These are phyloP conservation scores for Hemicordylus capensis DNA, from an alignment of 2,113 vertebrate genomes.

Conservation along the genomic window DNA sequence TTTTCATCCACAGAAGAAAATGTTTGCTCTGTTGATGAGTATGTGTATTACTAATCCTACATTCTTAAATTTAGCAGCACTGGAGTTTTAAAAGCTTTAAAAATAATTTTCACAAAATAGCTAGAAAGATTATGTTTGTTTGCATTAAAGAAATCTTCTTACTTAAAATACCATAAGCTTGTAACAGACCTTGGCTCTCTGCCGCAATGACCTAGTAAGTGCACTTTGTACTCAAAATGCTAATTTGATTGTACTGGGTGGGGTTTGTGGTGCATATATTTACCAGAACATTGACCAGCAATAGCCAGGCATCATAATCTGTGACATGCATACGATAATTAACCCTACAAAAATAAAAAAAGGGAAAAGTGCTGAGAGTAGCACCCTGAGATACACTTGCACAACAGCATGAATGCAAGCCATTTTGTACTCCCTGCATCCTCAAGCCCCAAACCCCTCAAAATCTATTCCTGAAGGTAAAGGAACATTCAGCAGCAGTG, in stretches of 20 bases:
- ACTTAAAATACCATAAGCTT: not conserved
- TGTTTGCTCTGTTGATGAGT: constrained; percentile 39
- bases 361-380: not conserved
- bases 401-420: no score
- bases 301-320: not conserved
- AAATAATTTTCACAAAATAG: constrained; percentile 61
- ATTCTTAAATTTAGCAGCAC: constrained; percentile 32
- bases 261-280: not conserved
- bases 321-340: not conserved
- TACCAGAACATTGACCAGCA: not conserved
- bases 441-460: no score
- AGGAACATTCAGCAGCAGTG: no score
- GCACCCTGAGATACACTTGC: no score
- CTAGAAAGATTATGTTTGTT: constrained; percentile 49
- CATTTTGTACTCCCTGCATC: no score
- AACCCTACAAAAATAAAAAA: not conserved
- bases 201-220: constrained; percentile 49
- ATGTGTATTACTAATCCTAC: constrained; percentile 46
- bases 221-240: constrained; percentile 42
- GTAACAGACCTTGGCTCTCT: constrained; percentile 46
- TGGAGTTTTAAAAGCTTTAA: constrained; percentile 48
- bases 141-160: constrained; percentile 38
- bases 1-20: not conserved
- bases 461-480: no score
- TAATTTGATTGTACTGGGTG: not conserved